Evolutionary conservation across 1,140 invertebrate species (phyloP), one percentile per base, ranked within the genome.

Genomic region (Chrysopa pallens): DNA sequence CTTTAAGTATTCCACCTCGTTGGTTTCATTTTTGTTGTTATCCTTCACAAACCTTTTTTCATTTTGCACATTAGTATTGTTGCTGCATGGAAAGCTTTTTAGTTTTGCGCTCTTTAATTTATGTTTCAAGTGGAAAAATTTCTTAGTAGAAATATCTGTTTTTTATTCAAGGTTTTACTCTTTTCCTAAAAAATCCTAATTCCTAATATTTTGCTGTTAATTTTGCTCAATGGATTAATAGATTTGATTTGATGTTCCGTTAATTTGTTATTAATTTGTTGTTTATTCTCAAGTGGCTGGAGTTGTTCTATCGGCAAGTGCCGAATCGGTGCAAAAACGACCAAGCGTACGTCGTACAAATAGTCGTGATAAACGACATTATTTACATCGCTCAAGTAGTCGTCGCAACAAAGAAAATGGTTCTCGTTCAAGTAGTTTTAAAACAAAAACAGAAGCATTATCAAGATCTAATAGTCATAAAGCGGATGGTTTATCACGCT

Each of bases 331-430:
- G 37, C 69, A 72, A 49, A 76, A 77, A 50, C 66, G 73, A 48
- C 69, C 69, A 40, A 71, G 74, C 55, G 52, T 79, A 4, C 65
- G 75, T 8, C 62, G 78, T 42, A 69, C 68, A 6, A 76, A 74
- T 11, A 74, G 73, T 12, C 70, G 76, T 49, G 76, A 79, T 46
- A 78, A 78, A 52, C 72, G 74, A 3, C 67, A 73, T 23, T 66
- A 73, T 50, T 57, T 78, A 6, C 67, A 78, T 43, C 68, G 79
- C 15, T 74, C 74, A 8, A 78, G 76, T 7, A 73, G 76, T 42
- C 68, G 73, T 17, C 63, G 78, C 15, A 76, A 80, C 54, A 81
- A 79, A 56, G 75, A 78, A 50, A 79, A 78, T 46, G 72, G 70
- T 11, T 60, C 64, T 6, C 50, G 57, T 38, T 59, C 57, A 12